phyloP scores from a whole-genome alignment of 2,888 invertebrate species.

The Macropis europaea region DNA sequence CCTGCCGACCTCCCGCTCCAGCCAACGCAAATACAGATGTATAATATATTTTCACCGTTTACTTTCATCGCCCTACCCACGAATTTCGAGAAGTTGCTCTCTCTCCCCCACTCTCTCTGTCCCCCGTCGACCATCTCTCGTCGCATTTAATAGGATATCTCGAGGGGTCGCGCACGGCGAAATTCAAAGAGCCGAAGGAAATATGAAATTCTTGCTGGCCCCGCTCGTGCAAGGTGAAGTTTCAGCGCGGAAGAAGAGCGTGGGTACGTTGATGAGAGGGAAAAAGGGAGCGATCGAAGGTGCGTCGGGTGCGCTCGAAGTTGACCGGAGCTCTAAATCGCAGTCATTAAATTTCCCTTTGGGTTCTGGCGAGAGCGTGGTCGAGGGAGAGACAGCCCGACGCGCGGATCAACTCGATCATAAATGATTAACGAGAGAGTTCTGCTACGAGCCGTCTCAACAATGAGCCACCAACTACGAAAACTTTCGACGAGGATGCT shows the following conservation, averaged over 20 bases:
- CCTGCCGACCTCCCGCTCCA: conserved; percentile 29
- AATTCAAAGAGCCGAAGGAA: neutral
- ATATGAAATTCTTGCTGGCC: neutral
- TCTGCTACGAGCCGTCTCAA: conserved; percentile 29
- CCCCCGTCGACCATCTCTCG: neutral
- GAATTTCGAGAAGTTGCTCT: conserved; percentile 25
- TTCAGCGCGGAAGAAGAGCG: neutral
- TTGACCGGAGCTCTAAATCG: conserved; percentile 24
- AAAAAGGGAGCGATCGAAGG: conserved; percentile 1
- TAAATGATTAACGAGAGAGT: conserved; percentile 51
- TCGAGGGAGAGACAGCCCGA: conserved; percentile 13
- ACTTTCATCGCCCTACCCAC: conserved; percentile 29
- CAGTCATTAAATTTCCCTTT: conserved; percentile 24
- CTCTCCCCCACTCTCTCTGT: neutral
- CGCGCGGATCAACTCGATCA: conserved; percentile 47
- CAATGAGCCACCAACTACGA: conserved; percentile 38
- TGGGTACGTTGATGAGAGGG: no score
- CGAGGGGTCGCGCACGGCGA: neutral
- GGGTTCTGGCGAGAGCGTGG: conserved; percentile 1
- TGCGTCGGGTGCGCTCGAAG: neutral
- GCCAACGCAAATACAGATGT: conserved; percentile 40
- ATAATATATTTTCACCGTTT: conserved; percentile 51
- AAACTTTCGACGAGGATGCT: conserved; percentile 39
- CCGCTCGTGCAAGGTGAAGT: neutral
- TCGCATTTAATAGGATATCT: neutral